Percentiles rank a stretch among this genome's conserved stretches.
Conservation (phyloP, 2,113 vertebrate species). For the Podarcis raffonei region DNA sequence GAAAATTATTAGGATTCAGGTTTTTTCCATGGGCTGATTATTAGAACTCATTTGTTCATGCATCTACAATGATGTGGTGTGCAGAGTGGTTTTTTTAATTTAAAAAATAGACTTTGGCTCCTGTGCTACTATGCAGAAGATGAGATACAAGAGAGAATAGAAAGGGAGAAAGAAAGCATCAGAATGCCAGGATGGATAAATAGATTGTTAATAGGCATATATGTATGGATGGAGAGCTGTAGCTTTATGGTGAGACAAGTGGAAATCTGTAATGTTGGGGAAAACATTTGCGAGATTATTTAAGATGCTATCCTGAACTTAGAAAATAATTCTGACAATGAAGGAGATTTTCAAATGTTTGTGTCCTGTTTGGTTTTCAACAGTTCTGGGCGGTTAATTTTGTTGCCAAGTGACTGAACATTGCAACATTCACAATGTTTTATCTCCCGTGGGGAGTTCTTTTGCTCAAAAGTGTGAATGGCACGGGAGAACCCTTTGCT, state of each 20-base stretch:
- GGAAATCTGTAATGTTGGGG: not conserved
- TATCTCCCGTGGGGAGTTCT: constrained; percentile 63
- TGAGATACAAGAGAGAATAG: not conserved
- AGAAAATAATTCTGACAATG: not conserved
- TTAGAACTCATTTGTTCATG: not conserved
- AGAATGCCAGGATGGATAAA: not conserved
- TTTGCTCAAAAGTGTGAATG: constrained; percentile 60
- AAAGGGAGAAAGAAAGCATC: not conserved
- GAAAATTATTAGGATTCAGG: not conserved
- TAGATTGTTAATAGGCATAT: not conserved
- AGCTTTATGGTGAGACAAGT: not conserved
- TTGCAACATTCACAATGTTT: constrained; percentile 43
- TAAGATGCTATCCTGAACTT: not conserved
- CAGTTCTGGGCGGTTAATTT: not conserved
- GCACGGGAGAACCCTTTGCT: constrained; percentile 46
- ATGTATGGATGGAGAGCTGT: not conserved
- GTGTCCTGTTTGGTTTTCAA: not conserved
- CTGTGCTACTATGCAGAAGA: not conserved
- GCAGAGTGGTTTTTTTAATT: not conserved
- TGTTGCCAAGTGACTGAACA: not conserved
- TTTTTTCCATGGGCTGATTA: not conserved
- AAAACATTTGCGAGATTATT: not conserved
- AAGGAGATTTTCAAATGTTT: not conserved
- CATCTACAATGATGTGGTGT: not conserved
- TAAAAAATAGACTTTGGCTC: not conserved